Conservation (phyloP, 2,888 invertebrate genomes). For the Syrphus vitripennis region DNA sequence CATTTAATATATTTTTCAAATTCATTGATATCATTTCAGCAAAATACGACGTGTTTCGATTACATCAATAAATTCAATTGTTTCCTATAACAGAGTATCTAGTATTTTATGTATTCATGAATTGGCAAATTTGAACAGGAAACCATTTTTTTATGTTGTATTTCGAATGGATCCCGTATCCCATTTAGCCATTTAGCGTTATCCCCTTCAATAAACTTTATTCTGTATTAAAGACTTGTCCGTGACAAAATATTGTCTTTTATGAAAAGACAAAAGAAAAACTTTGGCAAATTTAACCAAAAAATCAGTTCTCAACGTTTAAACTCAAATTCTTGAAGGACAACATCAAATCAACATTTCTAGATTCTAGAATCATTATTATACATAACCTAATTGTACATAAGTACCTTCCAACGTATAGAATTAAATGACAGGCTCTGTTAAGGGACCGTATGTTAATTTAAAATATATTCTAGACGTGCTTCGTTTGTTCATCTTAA, state of each 20-base stretch:
- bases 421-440: neutral
- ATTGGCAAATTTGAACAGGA: neutral
- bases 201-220: neutral
- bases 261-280: too few relatives aligned
- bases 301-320: neutral
- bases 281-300: neutral
- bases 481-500: neutral
- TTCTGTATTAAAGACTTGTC: neutral
- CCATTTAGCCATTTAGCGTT: neutral
- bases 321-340: neutral
- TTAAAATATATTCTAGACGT: conserved; percentile 9
- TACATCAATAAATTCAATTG: conserved; percentile 30
- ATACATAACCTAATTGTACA: too few relatives aligned
- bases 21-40: neutral
- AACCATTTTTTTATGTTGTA: neutral
- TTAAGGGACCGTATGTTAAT: conserved; percentile 11
- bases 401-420: too few relatives aligned
- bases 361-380: too few relatives aligned
- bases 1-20: neutral
- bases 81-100: neutral
- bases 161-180: neutral
- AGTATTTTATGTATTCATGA: conserved; percentile 11
- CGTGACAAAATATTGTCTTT: neutral
- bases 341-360: neutral
- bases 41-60: conserved; percentile 8